A percentile compares a stretch with the other conserved stretches of the same genome.
Evolutionary conservation across 2,888 invertebrate species (phyloP).

Genomic region (Malacosoma neustria): DNA sequence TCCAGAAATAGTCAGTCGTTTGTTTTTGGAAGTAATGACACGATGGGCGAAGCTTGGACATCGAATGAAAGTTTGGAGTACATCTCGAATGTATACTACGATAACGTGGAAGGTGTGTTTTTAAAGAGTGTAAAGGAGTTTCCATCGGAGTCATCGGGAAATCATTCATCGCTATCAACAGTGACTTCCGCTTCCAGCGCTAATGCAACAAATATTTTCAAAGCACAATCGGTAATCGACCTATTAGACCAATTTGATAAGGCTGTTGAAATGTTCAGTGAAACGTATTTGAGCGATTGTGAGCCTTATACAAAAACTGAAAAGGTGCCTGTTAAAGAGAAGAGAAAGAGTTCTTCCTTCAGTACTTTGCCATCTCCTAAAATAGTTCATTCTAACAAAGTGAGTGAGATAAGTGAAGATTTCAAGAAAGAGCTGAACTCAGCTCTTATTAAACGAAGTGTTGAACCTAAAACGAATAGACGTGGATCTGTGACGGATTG

Average conservation of each 20-base stretch:
- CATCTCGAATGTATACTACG: constrained; percentile 49
- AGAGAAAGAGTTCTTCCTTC: constrained; percentile 54
- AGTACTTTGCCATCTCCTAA: constrained; percentile 51
- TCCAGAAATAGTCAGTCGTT: constrained; percentile 39
- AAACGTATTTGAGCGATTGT: constrained; percentile 58
- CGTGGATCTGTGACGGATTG: constrained; percentile 65
- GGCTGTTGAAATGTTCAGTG: constrained; percentile 59
- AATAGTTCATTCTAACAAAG: constrained; percentile 50
- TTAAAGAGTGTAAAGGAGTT: constrained; percentile 53
- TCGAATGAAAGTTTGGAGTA: constrained; percentile 56
- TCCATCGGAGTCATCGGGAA: constrained; percentile 37
- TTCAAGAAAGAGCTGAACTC: constrained; percentile 50
- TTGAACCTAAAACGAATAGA: constrained; percentile 24
- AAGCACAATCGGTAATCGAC: constrained; percentile 48
- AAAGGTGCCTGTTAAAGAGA: constrained; percentile 29
- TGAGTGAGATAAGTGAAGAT: constrained; percentile 50
- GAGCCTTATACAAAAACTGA: constrained; percentile 54
- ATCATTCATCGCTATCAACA: constrained; percentile 46
- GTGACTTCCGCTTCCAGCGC: constrained; percentile 49
- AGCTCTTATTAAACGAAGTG: constrained; percentile 35
- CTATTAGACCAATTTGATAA: constrained; percentile 55
- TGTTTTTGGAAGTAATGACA: constrained; percentile 45
- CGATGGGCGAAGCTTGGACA: constrained; percentile 47
- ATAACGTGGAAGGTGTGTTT: constrained; percentile 45
- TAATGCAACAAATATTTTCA: constrained; percentile 41